phyloP scores from a whole-genome alignment of 2,113 vertebrate species.

The Ochotona curzoniae region DNA sequence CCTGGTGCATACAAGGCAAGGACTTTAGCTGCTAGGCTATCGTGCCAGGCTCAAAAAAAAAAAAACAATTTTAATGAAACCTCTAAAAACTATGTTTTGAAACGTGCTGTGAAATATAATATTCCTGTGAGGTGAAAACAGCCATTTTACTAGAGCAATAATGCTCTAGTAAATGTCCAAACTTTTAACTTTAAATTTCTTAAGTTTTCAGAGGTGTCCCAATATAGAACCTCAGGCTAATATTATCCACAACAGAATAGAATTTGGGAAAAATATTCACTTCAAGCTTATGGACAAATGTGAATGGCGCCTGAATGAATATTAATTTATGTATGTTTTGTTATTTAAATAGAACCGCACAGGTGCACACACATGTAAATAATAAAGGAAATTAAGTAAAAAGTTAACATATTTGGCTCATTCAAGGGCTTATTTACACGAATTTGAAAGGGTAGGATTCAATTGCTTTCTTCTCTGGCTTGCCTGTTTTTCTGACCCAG shows the following conservation, averaged over 20 bases:
- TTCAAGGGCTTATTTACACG: not conserved
- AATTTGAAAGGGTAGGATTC: not conserved
- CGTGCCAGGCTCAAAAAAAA: not conserved
- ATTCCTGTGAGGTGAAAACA: conserved; percentile 19
- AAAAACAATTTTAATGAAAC: not conserved
- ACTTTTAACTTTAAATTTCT: not conserved
- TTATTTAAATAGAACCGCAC: not conserved
- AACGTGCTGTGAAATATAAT: conserved; percentile 12
- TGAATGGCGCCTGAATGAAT: not conserved
- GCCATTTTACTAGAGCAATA: conserved; percentile 46
- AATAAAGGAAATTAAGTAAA: conserved; percentile 5
- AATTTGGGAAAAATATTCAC: not conserved
- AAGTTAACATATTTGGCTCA: not conserved
- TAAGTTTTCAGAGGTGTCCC: not conserved
- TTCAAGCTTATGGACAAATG: not conserved
- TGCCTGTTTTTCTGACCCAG: not conserved
- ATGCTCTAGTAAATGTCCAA: not conserved
- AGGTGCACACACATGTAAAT: not conserved
- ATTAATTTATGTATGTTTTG: not conserved
- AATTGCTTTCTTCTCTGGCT: not conserved
- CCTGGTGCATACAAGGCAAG: too few relatives aligned
- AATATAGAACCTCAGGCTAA: not conserved
- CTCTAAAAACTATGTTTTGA: conserved; percentile 34
- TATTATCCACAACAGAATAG: not conserved
- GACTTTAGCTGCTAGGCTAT: too few relatives aligned